phyloP scores from a whole-genome alignment of 2,113 vertebrate species.

The Entomyzon cyanotis region DNA sequence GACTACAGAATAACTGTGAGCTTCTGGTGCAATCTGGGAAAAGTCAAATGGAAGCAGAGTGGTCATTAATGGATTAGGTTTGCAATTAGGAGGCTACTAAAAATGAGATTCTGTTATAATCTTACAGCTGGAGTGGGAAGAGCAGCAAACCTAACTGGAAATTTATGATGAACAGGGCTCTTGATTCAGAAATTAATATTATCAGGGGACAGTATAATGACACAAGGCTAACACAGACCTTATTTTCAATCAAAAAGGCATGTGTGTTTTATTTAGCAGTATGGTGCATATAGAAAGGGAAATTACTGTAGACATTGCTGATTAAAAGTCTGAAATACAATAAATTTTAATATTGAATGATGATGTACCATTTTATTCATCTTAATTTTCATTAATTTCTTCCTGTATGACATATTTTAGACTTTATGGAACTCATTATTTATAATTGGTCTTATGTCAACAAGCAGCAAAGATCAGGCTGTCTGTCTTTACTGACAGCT shows the following conservation, averaged over 20 bases:
- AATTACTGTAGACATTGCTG: conserved; percentile 44
- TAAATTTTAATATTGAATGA: conserved; percentile 45
- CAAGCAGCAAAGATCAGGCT: neutral
- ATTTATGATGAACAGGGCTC: neutral
- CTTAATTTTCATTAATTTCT: conserved; percentile 44
- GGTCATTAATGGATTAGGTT: conserved; percentile 12
- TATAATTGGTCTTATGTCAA: conserved; percentile 52
- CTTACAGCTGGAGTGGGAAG: neutral
- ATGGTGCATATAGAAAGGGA: neutral
- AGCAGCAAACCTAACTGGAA: neutral
- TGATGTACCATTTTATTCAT: neutral
- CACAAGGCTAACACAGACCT: neutral
- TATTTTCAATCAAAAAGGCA: neutral
- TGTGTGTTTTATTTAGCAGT: conserved; percentile 6
- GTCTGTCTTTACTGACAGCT: conserved; percentile 41
- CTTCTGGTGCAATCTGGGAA: neutral
- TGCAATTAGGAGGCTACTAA: neutral
- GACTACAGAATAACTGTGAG: neutral
- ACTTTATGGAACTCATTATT: conserved; percentile 50
- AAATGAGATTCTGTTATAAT: neutral
- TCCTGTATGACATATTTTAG: neutral
- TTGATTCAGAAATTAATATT: neutral
- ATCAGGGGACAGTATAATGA: neutral
- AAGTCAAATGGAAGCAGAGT: neutral
- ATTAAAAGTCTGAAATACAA: conserved; percentile 35